Base-by-base conservation (phyloP, 1,140 invertebrate species). In the Adelges cooleyi region DNA sequence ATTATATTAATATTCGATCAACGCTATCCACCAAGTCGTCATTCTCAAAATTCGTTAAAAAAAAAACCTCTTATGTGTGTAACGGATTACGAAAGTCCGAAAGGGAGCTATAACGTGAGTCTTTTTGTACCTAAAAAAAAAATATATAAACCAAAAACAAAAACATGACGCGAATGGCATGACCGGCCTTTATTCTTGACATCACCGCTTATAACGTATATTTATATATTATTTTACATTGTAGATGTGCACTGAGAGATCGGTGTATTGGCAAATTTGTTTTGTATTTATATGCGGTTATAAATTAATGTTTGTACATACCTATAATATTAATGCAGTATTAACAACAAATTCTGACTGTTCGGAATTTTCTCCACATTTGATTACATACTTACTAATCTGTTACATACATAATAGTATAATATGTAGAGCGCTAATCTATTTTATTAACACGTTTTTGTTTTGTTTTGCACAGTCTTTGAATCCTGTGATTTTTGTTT, bases 401-500 rank as follows among this genome's bases (percentile, higher is more conserved):
- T 38, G 54, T 59, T 59, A 59, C 54, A 46, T 56, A 56, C 25
- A 46, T 42, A 49, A 33, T 49, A 49, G 11, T 33, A 33, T 6
- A 33, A 49, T 8, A 23, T 49, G 8, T 49, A 59, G 23, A 59
- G 20, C 40, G 40, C 54, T 59, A 59, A 59, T 59, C 38, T 44
- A 44, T 59, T 59, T 44, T 25, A 59, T 59, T 59, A 59, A 59
- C 54, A 59, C 54, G 8, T 17, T 51, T 29, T 59, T 59, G 25
- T 46, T 59, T 46, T n/a, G n/a, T n/a, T n/a, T 59, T 59, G 54
- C 54, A 59, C 54, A 59, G 54, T 59, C 54, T 59, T 59, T 59
- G 54, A 59, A 27, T 59, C 54, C 54, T 59, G 54, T 59, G 22
- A 27, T 59, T 27, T 56, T 20, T 56, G 25, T 33, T 33, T 11